Evolutionary conservation across 2,797 vertebrate species (phyloP), one percentile per base, ranked within the genome.

Genomic region (Notolabrus celidotus): DNA sequence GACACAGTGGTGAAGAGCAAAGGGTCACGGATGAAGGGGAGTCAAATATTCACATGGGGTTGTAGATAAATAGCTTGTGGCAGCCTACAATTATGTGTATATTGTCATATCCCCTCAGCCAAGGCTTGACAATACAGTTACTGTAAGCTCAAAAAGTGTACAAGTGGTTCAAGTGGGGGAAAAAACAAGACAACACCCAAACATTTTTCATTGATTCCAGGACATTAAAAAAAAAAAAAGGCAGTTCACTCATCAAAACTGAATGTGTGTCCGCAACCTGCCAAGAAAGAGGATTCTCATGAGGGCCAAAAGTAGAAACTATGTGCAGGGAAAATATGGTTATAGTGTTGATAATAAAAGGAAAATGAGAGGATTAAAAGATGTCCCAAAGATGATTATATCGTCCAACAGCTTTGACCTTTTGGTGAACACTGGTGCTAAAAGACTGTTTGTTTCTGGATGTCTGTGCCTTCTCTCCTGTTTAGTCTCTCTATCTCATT

Each of bases 341-440:
- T 59, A 82, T 27, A 67, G 50, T n/a, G 64, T 22, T 78, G 47
- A 78, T 60, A 72, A 80, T 51, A 82, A n/a, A 81, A 68, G 36
- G 67, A 74, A 77, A 54, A 59, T 67, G 23, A 22, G 20, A 46
- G n/a, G 22, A 12, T 66, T 41, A 19, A 78, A 31, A 59, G 43
- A 80, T 69, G 70, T 80, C 57, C 60, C 67, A 74, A 83, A 74
- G 61, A 49, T 76, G 67, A 84, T 77, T 77, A 74, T 58, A 80
- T 50, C 67, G 81, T 85, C 87, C 82, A 87, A 77, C 83, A 87
- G 88, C 70, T 50, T 62, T 41, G 71, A 82, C 78, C 83, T 74
- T 75, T 67, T 72, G 70, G 75, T 71, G 78, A 78, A 79, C 74
- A 84, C 53, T 66, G 71, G 71, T 59, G 74, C 66, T 60, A 66